Percentiles rank a stretch among this genome's conserved stretches.
phyloP scores from a whole-genome alignment of 2,888 invertebrate genomes.

The Lasiommata megera region DNA sequence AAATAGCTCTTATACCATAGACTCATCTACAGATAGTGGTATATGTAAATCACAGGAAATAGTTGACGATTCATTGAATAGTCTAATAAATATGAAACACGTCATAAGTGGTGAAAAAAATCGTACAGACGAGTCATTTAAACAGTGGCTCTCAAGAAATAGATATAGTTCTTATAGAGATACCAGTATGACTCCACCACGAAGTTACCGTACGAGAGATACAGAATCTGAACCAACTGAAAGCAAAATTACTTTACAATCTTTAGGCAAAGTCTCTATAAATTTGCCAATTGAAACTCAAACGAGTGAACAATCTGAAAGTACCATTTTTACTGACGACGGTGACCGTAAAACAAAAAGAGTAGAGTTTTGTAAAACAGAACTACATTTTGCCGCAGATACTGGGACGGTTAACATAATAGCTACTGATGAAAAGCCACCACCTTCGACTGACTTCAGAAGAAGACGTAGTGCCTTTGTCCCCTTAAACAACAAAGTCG shows the following conservation, averaged over 20 bases:
- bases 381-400: slow-evolving; percentile 93
- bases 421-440: slow-evolving; percentile 93
- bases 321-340: slow-evolving; percentile 52
- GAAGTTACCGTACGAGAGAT: slow-evolving; percentile 52
- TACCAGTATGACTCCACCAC: slow-evolving; percentile 41
- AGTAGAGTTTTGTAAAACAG: slow-evolving; percentile 94
- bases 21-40: slow-evolving; percentile 90
- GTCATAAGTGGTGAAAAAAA: slow-evolving; percentile 44
- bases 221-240: slow-evolving; percentile 48
- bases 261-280: slow-evolving; percentile 66
- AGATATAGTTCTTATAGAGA: slow-evolving; percentile 52
- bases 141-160: slow-evolving; percentile 70
- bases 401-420: slow-evolving; percentile 93
- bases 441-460: slow-evolving; percentile 90
- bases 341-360: slow-evolving; percentile 83
- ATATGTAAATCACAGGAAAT: slow-evolving; percentile 87
- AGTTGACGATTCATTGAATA: slow-evolving; percentile 57
- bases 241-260: slow-evolving; percentile 62
- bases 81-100: slow-evolving; percentile 31
- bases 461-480: slow-evolving; percentile 82
- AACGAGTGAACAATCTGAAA: slow-evolving; percentile 45
- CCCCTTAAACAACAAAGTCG: slow-evolving; percentile 63
- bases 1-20: slow-evolving; percentile 81
- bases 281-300: slow-evolving; percentile 62
- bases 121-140: slow-evolving; percentile 59